These are phyloP conservation scores for Lysandra bellargus DNA, from an alignment of 2,888 invertebrate species.

Conservation along the genomic window DNA sequence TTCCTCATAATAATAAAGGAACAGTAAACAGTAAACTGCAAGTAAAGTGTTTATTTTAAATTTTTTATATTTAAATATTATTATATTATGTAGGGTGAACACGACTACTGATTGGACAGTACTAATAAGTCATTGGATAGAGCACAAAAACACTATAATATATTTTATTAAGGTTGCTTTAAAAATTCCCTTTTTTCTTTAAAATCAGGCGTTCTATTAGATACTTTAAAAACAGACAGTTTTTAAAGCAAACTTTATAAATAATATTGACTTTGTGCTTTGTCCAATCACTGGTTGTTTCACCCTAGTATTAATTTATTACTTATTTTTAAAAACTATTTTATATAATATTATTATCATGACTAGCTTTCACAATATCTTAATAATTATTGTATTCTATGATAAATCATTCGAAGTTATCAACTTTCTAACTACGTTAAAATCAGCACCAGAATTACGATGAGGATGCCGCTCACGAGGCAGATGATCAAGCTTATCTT, in stretches of 20 bases:
- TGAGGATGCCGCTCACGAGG: constrained; percentile 56
- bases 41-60: no score
- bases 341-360: constrained; percentile 11
- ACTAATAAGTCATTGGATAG: background rate
- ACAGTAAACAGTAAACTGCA: no score
- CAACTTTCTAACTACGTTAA: constrained; percentile 49
- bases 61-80: no score
- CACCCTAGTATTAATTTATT: background rate
- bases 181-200: no score
- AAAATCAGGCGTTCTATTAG: no score
- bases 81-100: no score
- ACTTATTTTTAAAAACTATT: background rate
- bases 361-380: constrained; percentile 30
- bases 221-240: background rate
- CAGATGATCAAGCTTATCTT: constrained; percentile 63
- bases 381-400: background rate
- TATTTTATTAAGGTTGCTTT: background rate
- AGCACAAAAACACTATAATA: no score
- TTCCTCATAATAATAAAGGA: no score
- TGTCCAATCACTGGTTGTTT: background rate
- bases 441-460: constrained; percentile 64
- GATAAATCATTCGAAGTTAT: background rate
- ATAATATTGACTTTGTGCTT: background rate
- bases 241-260: background rate
- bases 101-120: no score